Evolutionary conservation across 2,888 invertebrate genomes (phyloP), one percentile per base, ranked within the genome.

Genomic region (Napeogenes sylphis): DNA sequence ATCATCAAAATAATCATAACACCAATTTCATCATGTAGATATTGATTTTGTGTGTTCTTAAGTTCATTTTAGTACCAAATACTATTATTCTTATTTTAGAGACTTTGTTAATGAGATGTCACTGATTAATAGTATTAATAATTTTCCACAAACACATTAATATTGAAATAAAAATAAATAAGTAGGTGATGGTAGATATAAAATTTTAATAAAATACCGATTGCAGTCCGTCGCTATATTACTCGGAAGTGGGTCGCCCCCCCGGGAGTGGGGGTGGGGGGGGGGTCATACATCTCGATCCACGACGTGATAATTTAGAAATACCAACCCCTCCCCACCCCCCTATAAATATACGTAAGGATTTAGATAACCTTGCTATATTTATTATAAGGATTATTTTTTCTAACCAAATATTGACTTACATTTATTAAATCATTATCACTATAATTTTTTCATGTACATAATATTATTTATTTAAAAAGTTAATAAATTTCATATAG

Each of bases 251-350:
- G 78, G 85, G 85, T 82, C 84, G 64, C 71, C 68, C 59, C 70
- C 74, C 74, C 65, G 69, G 69, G 51, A 51, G 51, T 51, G 51
- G 51, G 14, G 53, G 64, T 61, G 63, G 59, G 61, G 38, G 68
- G 69, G 73, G 73, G 70, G 73, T 75, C 76, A 79, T 76, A 80
- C 81, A 78, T 84, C 84, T 79, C 83, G 81, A 82, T 80, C 75
- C 78, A 73, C 69, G 71, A 74, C 72, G 73, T 72, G 76, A 77
- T 80, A 77, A 79, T 79, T 79, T 77, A 75, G 75, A 75, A 76
- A 75, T 79, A 75, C 76, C 76, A 70, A 67, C 72, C 69, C 73
- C 74, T 75, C 73, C 71, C 73, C 72, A 68, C 73, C 74, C 74
- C 73, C 71, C 73, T 64, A 68, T 67, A 58, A 61, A 63, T 51